A percentile compares a stretch with the other conserved stretches of the same genome.
Evolutionary conservation across 2,113 vertebrate genomes (phyloP).

Genomic region (Vireo altiloquus): DNA sequence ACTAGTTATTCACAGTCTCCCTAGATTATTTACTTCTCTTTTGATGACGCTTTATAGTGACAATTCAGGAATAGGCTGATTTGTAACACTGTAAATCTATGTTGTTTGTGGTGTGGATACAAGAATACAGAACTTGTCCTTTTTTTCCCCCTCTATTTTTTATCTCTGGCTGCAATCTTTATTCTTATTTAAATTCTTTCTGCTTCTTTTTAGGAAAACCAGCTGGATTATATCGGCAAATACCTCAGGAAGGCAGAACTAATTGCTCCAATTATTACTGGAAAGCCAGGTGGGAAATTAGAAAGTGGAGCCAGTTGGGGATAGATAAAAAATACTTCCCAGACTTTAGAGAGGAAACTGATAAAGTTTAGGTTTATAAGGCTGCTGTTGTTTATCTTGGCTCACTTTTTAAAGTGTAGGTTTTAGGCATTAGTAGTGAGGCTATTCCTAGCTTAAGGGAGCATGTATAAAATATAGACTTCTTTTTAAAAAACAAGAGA

Average conservation of each 20-base stretch:
- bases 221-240: not conserved
- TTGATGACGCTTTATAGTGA: not conserved
- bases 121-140: not conserved
- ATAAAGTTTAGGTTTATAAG: not conserved
- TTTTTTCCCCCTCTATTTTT: not conserved
- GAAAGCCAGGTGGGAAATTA: constrained; percentile 28
- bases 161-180: not conserved
- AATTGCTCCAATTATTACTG: not conserved
- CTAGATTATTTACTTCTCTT: not conserved
- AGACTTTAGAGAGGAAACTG: not conserved
- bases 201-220: constrained; percentile 26
- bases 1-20: not conserved
- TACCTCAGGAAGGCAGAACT: not conserved
- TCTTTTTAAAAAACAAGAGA: not conserved
- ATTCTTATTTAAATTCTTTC: not conserved
- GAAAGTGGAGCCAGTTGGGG: not conserved
- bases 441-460: not conserved
- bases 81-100: not conserved
- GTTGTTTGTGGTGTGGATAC: not conserved
- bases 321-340: not conserved
- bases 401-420: not conserved
- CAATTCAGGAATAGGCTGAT: not conserved
- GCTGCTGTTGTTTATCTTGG: not conserved
- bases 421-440: not conserved
- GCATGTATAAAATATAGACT: not conserved